These are phyloP conservation scores for Graphium colonna DNA, from an alignment of 2,888 invertebrate species.

Conservation along the genomic window DNA sequence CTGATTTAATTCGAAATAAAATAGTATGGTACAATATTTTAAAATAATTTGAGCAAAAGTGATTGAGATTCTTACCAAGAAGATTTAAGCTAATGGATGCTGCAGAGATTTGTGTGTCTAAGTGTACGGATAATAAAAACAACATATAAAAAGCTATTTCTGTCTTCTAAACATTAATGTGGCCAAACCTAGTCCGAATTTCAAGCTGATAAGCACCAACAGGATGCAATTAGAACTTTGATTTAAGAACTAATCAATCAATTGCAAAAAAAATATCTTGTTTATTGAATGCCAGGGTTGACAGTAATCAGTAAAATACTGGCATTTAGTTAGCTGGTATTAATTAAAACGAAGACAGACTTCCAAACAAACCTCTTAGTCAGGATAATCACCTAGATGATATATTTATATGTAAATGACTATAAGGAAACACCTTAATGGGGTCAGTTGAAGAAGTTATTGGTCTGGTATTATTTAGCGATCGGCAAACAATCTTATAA, in stretches of 20 bases:
- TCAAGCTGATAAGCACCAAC: not conserved
- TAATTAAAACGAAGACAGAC: slow-evolving; percentile 10
- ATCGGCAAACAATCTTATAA: slow-evolving; percentile 27
- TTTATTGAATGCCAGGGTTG: slow-evolving; percentile 7
- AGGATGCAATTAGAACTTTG: not conserved
- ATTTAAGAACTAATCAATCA: not conserved
- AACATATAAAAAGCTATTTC: not conserved
- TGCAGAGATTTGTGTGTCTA: not conserved
- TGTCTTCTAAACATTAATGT: not conserved
- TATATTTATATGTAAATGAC: slow-evolving; percentile 10
- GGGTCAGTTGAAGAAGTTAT: slow-evolving; percentile 25
- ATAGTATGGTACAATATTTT: slow-evolving; percentile 10
- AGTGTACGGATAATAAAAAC: no score
- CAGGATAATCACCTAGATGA: not conserved
- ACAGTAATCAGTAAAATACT: not conserved
- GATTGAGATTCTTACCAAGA: no score
- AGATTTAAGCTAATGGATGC: slow-evolving; percentile 1
- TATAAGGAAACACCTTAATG: slow-evolving; percentile 25
- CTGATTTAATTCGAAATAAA: slow-evolving; percentile 16
- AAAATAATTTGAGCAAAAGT: slow-evolving; percentile 2
- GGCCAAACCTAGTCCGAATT: not conserved
- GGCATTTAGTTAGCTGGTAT: not conserved
- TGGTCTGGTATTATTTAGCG: slow-evolving; percentile 18
- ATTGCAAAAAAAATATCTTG: not conserved
- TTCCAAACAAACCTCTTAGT: not conserved